Evolutionary conservation across 2,888 invertebrate genomes (phyloP).

Genomic region (Nematopogon swammerdamellus): DNA sequence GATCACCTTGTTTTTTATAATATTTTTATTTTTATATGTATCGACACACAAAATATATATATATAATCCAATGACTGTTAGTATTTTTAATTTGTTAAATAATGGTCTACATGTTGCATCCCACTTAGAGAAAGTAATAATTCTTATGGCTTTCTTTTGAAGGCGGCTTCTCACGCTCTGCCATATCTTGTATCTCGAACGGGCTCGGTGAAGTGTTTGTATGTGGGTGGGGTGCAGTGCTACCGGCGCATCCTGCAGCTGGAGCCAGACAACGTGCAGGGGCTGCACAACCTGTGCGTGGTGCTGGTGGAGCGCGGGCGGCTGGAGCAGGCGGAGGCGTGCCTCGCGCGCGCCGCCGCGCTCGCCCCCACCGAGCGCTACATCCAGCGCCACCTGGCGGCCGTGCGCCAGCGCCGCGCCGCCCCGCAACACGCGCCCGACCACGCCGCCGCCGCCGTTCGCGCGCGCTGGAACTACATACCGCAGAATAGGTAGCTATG

Average conservation of each 20-base stretch:
- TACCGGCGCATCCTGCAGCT: conserved; percentile 83
- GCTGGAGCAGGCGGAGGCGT: conserved; percentile 79
- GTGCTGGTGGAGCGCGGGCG: conserved; percentile 91
- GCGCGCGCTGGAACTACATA: conserved; percentile 51
- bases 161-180: too few relatives aligned
- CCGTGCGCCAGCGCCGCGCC: conserved; percentile 67
- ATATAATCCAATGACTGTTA: too few relatives aligned
- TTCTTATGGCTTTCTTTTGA: too few relatives aligned
- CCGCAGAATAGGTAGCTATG: conserved; percentile 27
- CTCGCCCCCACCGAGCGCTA: conserved; percentile 90
- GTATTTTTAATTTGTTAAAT: too few relatives aligned
- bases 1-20: too few relatives aligned
- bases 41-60: too few relatives aligned
- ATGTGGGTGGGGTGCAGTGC: too few relatives aligned
- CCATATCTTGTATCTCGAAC: too few relatives aligned
- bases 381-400: conserved; percentile 84
- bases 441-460: conserved; percentile 27
- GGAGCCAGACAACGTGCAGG: conserved; percentile 91
- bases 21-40: too few relatives aligned
- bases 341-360: conserved; percentile 74
- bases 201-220: too few relatives aligned
- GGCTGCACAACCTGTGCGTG: conserved; percentile 93
- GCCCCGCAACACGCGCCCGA: conserved; percentile 17
- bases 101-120: too few relatives aligned
- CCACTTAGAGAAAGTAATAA: too few relatives aligned